A percentile compares a stretch with the other conserved stretches of the same genome.
phyloP scores from a whole-genome alignment of 2,888 invertebrate species.

The Heteromurus nitidus region DNA sequence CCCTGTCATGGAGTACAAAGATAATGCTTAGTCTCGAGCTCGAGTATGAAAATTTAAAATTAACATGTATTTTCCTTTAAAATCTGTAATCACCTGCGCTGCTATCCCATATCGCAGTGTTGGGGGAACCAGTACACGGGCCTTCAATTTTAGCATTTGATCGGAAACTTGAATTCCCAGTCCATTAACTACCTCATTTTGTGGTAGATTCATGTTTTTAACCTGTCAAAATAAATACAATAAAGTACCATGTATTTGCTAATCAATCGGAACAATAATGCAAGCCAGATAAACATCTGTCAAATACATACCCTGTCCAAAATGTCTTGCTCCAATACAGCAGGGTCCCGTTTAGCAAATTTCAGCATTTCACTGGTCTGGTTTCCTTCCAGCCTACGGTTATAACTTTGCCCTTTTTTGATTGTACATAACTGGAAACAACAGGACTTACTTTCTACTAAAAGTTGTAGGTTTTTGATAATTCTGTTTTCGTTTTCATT shows the following conservation, averaged over 20 bases:
- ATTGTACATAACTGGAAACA: constrained; percentile 62
- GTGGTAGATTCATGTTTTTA: not conserved
- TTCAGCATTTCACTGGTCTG: constrained; percentile 67
- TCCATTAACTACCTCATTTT: not conserved
- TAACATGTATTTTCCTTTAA: not conserved
- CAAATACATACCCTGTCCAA: not conserved
- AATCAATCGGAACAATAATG: not conserved
- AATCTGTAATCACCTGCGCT: not conserved
- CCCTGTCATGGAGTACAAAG: not conserved
- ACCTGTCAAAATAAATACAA: not conserved
- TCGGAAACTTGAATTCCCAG: constrained; percentile 27
- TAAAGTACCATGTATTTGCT: not conserved
- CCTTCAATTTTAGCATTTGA: constrained; percentile 24
- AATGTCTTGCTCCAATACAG: constrained; percentile 26
- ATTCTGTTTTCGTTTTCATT: not conserved
- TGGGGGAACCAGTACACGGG: constrained; percentile 57
- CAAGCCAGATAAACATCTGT: not conserved
- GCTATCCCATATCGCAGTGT: constrained; percentile 44
- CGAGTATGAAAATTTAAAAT: not conserved
- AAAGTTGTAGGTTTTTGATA: not conserved
- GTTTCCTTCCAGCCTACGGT: constrained; percentile 57
- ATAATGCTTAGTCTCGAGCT: not conserved
- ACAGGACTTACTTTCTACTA: not conserved
- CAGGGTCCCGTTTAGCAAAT: constrained; percentile 63
- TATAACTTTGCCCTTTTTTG: constrained; percentile 67